These are phyloP conservation scores for Acanthornis magna DNA, from an alignment of 2,797 vertebrate species.

Conservation along the genomic window DNA sequence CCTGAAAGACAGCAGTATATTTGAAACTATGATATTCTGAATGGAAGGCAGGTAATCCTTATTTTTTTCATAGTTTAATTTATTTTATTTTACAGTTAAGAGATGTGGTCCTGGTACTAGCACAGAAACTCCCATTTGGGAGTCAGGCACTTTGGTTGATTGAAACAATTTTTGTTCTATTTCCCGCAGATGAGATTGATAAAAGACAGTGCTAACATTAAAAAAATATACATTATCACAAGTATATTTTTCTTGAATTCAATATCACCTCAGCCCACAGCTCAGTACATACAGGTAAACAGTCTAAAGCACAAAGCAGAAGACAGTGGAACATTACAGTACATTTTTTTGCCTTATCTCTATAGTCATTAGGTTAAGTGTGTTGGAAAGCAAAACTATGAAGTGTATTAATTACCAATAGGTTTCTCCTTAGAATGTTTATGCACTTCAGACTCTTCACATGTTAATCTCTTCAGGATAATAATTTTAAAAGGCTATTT, in stretches of 20 bases:
- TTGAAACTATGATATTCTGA: background rate
- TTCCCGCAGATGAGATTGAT: background rate
- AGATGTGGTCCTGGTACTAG: background rate
- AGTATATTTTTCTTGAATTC: background rate
- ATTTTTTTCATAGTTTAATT: background rate
- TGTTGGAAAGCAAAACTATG: background rate
- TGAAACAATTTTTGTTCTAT: background rate
- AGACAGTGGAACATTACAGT: background rate
- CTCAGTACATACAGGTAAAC: background rate
- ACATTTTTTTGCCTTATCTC: background rate
- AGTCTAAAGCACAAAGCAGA: background rate
- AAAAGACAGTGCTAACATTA: background rate
- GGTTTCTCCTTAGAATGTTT: background rate
- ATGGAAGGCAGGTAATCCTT: background rate
- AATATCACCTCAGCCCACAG: background rate
- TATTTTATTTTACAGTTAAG: background rate
- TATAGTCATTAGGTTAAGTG: slow-evolving; percentile 31
- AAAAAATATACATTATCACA: background rate
- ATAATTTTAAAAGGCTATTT: slow-evolving; percentile 50
- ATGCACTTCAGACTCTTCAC: background rate
- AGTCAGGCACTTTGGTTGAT: background rate
- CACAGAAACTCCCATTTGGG: background rate
- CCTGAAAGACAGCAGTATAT: background rate
- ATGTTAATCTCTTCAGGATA: background rate
- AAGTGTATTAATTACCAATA: slow-evolving; percentile 19